Conservation (phyloP, 2,888 invertebrate genomes). For the Phengaris arion region DNA sequence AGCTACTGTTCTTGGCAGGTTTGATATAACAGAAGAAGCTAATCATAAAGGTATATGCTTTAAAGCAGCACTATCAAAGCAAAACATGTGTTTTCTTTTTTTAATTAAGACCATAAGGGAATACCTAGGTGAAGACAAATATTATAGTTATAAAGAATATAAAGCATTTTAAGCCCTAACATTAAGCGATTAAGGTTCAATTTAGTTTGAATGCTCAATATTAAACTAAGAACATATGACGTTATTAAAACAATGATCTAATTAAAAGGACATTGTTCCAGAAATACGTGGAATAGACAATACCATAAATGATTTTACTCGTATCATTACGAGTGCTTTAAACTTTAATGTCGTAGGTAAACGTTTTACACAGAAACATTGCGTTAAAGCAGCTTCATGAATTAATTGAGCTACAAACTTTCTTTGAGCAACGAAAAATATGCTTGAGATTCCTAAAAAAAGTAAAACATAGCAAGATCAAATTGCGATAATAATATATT, state of each 20-base stretch:
- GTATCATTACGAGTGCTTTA: background rate
- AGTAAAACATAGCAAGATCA: too few relatives aligned
- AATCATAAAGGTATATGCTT: slow-evolving; percentile 31
- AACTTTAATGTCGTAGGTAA: background rate
- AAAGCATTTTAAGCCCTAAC: slow-evolving; percentile 17
- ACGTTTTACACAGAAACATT: background rate
- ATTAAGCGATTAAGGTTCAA: background rate
- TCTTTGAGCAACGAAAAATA: too few relatives aligned
- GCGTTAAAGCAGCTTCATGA: background rate
- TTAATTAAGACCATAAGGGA: slow-evolving; percentile 26
- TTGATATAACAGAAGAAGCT: slow-evolving; percentile 34
- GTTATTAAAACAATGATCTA: slow-evolving; percentile 30
- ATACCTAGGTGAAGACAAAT: slow-evolving; percentile 27
- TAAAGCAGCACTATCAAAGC: slow-evolving; percentile 24
- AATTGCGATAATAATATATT: too few relatives aligned
- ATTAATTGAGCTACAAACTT: background rate
- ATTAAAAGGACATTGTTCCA: slow-evolving; percentile 31
- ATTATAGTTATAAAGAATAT: slow-evolving; percentile 11
- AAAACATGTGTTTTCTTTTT: slow-evolving; percentile 29
- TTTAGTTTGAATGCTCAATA: slow-evolving; percentile 24
- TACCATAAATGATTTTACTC: slow-evolving; percentile 2
- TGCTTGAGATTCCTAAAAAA: too few relatives aligned
- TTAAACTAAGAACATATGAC: slow-evolving; percentile 36
- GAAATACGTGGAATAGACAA: slow-evolving; percentile 28
- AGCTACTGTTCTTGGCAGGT: slow-evolving; percentile 36